Evolutionary conservation across 2,797 vertebrate genomes (phyloP).

Genomic region (Sitta carolinensis): DNA sequence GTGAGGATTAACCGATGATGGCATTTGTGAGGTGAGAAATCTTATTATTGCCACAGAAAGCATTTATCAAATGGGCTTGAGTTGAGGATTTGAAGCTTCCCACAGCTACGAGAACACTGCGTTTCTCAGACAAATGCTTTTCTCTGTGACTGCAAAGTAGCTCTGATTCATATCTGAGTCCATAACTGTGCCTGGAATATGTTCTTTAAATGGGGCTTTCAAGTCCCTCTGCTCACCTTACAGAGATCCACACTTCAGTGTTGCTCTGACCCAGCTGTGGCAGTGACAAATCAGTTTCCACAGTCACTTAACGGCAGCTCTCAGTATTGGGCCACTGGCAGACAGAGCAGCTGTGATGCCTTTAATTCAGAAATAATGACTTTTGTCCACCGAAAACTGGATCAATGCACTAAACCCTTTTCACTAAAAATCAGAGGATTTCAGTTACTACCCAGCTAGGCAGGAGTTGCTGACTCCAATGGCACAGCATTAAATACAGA

Average conservation of each 20-base stretch:
- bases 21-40: constrained; percentile 22
- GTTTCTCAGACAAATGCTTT: neutral
- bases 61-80: neutral
- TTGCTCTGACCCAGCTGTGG: neutral
- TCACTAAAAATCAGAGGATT: neutral
- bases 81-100: constrained; percentile 7
- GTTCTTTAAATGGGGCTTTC: neutral
- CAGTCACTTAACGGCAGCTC: neutral
- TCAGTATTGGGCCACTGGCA: neutral
- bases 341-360: neutral
- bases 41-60: neutral
- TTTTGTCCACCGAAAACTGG: neutral
- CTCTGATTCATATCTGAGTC: neutral
- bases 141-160: neutral
- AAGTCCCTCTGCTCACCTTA: neutral
- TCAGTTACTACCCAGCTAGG: neutral
- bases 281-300: constrained; percentile 11
- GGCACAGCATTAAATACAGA: neutral
- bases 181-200: neutral
- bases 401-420: constrained; percentile 1
- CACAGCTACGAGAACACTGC: neutral
- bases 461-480: neutral
- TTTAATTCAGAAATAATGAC: neutral
- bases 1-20: constrained; percentile 18
- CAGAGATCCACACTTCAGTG: neutral